Evolutionary conservation across 1,140 invertebrate species (phyloP), one percentile per base, ranked within the genome.

Genomic region (Micrasema longulum): DNA sequence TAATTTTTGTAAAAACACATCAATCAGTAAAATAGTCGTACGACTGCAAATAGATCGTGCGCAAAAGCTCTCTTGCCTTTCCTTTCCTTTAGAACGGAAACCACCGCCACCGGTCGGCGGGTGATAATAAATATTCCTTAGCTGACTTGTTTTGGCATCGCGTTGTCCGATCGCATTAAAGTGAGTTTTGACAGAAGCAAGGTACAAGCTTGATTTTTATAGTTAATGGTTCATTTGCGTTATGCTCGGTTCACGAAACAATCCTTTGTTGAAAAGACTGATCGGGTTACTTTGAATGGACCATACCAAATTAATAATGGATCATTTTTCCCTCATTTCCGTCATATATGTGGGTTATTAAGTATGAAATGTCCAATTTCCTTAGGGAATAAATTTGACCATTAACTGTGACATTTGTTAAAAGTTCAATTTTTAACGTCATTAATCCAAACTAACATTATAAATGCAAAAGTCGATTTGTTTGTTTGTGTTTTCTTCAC

Each of bases 91-190:
- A 7, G 7, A 31, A 31, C 26, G 26, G 26, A 31, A 31, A 31
- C 26, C 3, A 31, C 26, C 7, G 26, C 26, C 3, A 31, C 26
- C 7, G 26, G 26, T 31, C 26, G 26, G 26, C 26, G 2, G 26
- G 26, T 31, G 26, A 31, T 31, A n/a, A n/a, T n/a, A 52, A 52
- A 52, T 52, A 47, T 52, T 52, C 48, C 20, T 22, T 22, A 16
- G 7, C 1, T 16, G 45, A 52, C 48, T 52, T 52, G 48, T 52
- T 52, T 52, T 22, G 48, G 16, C 48, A 22, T 52, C 48, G 20
- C 18, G 16, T 52, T 52, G 48, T 52, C 48, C 48, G 48, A 52
- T 52, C 48, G 48, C 48, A 52, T 52, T 52, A 52, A 52, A 11
- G 18, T 47, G 48, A 52, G 20, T 52, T 52, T 23, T 52, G 48